A percentile compares a stretch with the other conserved stretches of the same genome.
These are phyloP conservation scores for Melanocharis versteri DNA, from an alignment of 2,113 vertebrate species.

Conservation along the genomic window DNA sequence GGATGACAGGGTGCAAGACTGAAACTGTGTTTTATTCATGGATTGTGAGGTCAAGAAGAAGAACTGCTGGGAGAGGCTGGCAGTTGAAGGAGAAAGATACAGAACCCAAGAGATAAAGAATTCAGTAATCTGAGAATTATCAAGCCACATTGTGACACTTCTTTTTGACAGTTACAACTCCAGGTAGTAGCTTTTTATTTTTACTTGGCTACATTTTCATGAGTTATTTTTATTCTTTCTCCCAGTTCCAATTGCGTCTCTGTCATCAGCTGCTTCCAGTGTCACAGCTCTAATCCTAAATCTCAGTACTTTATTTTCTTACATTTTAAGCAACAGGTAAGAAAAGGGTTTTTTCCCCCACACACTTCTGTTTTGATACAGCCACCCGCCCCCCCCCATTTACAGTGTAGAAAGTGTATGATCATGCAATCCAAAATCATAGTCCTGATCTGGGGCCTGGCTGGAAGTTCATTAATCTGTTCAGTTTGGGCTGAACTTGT, in stretches of 20 bases:
- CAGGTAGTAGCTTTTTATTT: neutral
- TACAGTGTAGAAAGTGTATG: neutral
- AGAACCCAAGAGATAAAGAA: neutral
- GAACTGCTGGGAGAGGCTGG: neutral
- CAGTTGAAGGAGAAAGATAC: neutral
- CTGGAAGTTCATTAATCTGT: neutral
- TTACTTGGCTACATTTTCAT: neutral
- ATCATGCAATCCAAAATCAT: neutral
- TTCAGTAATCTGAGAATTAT: neutral
- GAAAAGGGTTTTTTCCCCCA: fast-evolving
- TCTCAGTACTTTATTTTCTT: neutral
- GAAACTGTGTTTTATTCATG: constrained; percentile 40
- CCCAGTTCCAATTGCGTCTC: neutral
- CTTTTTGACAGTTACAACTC: neutral
- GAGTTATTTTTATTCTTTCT: neutral
- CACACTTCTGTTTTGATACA: neutral
- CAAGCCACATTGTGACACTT: neutral
- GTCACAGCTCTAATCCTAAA: neutral
- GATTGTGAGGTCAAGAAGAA: constrained; percentile 18
- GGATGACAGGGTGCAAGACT: constrained; percentile 30
- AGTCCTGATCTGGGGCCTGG: neutral
- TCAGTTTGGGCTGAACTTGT: neutral
- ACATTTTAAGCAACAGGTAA: neutral
- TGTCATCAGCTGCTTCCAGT: neutral
- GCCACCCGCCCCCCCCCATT: neutral